Base-by-base conservation (phyloP, 2,888 invertebrate genomes). In the Blastobasis lacticolella region DNA sequence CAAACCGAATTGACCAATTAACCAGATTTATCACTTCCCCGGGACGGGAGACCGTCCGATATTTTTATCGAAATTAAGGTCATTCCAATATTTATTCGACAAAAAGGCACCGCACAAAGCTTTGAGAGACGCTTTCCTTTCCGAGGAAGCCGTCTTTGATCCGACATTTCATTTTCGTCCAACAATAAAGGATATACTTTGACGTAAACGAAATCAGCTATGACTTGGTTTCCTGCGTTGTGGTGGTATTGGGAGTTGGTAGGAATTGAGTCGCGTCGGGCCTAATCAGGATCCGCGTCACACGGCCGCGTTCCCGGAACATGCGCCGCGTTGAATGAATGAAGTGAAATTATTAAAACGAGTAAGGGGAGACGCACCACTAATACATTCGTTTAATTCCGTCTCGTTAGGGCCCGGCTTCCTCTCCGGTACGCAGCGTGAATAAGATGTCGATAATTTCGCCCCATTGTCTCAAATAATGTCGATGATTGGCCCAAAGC, bases 1-100 rank as follows among this genome's bases (percentile, higher is more conserved):
- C 69, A 76, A 77, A 69, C 73, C 72, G 75, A 81, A 81, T 82
- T 75, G 78, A 81, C 81, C 81, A 85, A 86, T 85, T 85, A 84
- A 81, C 63, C 60, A 66, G 75, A 86, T 86, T 87, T 85, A 87
- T 79, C 67, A 72, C 77, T 83, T 85, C 85, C 84, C 73, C 65
- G 23, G 2, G 2, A 23, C 23, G 23, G 3, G 23, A 23, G 23
- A 23, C 23, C 23, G 23, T 2, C 23, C 23, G 23, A 23, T 23
- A 23, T 23, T 23, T 23, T 23, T 23, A 23, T 37, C 37, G n/a
- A 65, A 60, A 58, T 54, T 69, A 72, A 71, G 75, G 76, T 72
- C 73, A 79, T 71, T 69, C 23, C 71, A 66, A 80, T 78, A 77
- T 78, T 74, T 76, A 75, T 67, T 74, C 70, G 64, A 62, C 66